A percentile compares a stretch with the other conserved stretches of the same genome.
Evolutionary conservation across 2,113 vertebrate genomes (phyloP).

Genomic region (Gavialis gangeticus): DNA sequence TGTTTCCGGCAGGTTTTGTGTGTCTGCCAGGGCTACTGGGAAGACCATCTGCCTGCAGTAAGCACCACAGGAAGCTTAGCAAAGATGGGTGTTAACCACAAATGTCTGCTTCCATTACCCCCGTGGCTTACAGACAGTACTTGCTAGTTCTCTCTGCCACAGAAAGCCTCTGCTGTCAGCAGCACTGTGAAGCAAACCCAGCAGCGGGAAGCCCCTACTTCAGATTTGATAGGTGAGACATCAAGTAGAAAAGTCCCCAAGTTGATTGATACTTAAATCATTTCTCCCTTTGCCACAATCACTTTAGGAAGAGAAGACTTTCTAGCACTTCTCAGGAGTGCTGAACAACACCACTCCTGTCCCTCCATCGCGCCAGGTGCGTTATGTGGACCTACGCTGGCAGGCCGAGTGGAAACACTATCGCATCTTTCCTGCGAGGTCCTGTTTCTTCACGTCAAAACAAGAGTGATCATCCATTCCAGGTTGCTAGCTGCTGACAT

Average conservation of each 20-base stretch:
- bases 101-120: background rate
- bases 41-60: background rate
- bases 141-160: background rate
- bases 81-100: background rate
- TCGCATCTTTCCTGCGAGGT: too few species aligned
- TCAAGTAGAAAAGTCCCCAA: background rate
- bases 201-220: background rate
- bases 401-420: background rate
- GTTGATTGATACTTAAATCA: background rate
- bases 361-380: accelerated
- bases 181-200: background rate
- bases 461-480: background rate
- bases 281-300: background rate
- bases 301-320: background rate
- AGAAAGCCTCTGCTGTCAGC: background rate
- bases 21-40: background rate
- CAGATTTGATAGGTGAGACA: background rate
- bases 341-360: background rate
- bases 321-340: background rate
- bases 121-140: background rate
- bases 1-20: background rate
- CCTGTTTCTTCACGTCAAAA: background rate
- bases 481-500: background rate
- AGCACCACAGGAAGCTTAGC: background rate
- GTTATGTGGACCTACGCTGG: background rate